phyloP scores from a whole-genome alignment of 1,140 invertebrate species.

The Anoplophora glabripennis region DNA sequence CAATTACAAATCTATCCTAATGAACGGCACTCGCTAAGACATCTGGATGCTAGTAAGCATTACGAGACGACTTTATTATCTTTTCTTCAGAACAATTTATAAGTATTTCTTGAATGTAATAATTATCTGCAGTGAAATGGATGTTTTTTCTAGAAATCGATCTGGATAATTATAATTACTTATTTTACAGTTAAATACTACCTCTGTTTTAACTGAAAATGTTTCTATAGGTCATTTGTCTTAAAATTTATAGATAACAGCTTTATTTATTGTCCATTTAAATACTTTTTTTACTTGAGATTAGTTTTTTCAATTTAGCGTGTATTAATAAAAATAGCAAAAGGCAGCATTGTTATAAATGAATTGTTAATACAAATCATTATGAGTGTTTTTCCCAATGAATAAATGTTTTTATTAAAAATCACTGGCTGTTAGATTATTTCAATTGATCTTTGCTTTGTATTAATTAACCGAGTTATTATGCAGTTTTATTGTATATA shows the following conservation, averaged over 20 bases:
- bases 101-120: constrained; percentile 27
- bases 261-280: neutral
- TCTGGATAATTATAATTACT: neutral
- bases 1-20: constrained; percentile 91
- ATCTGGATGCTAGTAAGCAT: constrained; percentile 91
- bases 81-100: constrained; percentile 88
- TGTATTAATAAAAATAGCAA: neutral
- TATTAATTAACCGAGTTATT: neutral
- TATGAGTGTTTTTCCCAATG: neutral
- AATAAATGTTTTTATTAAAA: constrained; percentile 4
- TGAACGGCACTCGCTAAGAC: constrained; percentile 90
- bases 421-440: constrained; percentile 7
- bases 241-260: constrained; percentile 4
- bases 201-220: neutral
- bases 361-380: neutral
- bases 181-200: neutral
- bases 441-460: constrained; percentile 4
- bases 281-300: neutral
- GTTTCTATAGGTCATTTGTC: neutral
- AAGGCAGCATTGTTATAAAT: neutral
- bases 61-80: constrained; percentile 91
- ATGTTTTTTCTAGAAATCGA: no score
- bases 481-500: constrained; percentile 13
- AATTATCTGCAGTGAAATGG: neutral
- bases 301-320: neutral